Base-by-base conservation (phyloP, 2,888 invertebrate genomes). In the Nysson spinosus region DNA sequence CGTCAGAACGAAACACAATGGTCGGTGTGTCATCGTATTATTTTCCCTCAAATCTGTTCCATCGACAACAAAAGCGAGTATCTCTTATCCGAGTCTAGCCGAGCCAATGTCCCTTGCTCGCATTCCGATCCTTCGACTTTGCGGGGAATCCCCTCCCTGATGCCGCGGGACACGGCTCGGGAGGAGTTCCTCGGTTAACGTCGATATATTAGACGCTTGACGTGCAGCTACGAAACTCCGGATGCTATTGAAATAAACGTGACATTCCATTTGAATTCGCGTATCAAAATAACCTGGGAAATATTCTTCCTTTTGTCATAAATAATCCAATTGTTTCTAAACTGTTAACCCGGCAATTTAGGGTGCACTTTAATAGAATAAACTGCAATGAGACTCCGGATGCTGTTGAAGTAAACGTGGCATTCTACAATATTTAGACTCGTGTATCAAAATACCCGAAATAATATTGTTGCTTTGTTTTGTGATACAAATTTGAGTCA, bases 81-180 rank as follows among this genome's bases (percentile, higher is more conserved):
- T 35, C 40, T 61, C 24, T 30, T 37, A 40, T 61, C 34, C 75
- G 50, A 30, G 16, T 43, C 12, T 16, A 51, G 37, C 58, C 12
- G 16, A 34, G 49, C 60, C 14, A 26, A 58, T 39, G 54, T 60
- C 76, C 65, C 64, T 52, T 51, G 52, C 65, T 64, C 62, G 66
- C 69, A 79, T 78, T 79, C 78, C 73, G 62, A 76, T 73, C 69
- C 64, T 77, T 71, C 60, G 66, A 60, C 62, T 52, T n/a, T 62
- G 57, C 54, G 52, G 40, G 54, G 22, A 62, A 58, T 43, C 44
- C n/a, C 50, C 46, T 46, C 28, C 37, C 39, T 39, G 66, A 49
- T 57, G 46, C 56, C 50, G 37, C 37, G 61, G 44, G 46, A 54
- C 63, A 64, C 44, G 66, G 63, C 55, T 40, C 60, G 26, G 17